Evolutionary conservation across 2,888 invertebrate genomes (phyloP), one percentile per base, ranked within the genome.

Genomic region (Ashinkailepas kermadecensis): DNA sequence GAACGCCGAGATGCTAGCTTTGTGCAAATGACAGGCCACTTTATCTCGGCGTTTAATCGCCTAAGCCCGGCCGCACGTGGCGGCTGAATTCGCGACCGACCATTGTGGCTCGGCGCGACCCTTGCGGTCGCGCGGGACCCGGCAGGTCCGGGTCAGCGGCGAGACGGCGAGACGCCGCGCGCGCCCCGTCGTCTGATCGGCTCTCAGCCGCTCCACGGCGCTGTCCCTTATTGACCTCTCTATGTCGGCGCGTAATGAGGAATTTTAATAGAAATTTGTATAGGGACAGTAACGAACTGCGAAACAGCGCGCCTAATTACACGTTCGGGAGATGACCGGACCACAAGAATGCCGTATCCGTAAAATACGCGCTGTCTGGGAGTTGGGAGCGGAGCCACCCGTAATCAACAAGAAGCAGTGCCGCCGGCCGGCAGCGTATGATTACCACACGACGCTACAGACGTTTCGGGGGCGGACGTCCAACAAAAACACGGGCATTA

Each of bases 191-290:
- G 39, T n/a, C n/a, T n/a, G 21, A n/a, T 64, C 64, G 21, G n/a
- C 64, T n/a, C 64, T n/a, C 2, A 21, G 64, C 6, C 64, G 18
- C 21, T 10, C n/a, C 64, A 21, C 64, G 39, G 39, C 39, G 39
- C 64, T 21, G n/a, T 64, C 15, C 70, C 39, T 39, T 13, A 70
- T 39, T 39, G 70, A 23, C 15, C 39, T 7, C 70, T 39, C 25
- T 15, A 10, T 10, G 39, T 39, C 15, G 39, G 15, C 15, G 62
- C 25, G 15, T 70, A 70, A 70, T 70, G 70, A 70, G 70, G 70
- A 70, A 70, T 70, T 70, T 70, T 70, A 70, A 70, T 70, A 70
- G 70, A 70, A 70, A 70, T 70, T 70, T 70, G 70, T 70, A 70
- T 25, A 39, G 67, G 70, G 70, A 70, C 15, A 15, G 70, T 70